phyloP scores from a whole-genome alignment of 2,797 vertebrate species.

The Psittacula derbiana region DNA sequence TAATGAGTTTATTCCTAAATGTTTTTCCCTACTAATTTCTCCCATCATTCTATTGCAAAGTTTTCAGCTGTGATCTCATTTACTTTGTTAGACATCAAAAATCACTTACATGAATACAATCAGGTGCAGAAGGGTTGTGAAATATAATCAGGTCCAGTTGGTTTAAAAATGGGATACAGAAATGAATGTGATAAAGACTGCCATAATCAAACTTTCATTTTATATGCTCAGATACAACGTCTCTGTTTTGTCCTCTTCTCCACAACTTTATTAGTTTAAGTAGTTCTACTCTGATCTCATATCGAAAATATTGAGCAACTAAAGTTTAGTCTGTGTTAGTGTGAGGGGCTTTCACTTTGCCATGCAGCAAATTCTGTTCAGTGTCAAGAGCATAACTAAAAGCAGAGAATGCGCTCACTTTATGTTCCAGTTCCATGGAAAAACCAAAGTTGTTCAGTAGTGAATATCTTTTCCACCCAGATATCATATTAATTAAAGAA shows the following conservation, averaged over 20 bases:
- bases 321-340: not conserved
- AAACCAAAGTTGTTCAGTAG: not conserved
- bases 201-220: not conserved
- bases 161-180: not conserved
- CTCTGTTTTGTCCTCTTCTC: not conserved
- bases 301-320: not conserved
- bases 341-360: not conserved
- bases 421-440: not conserved
- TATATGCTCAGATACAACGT: not conserved
- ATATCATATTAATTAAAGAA: constrained; percentile 48
- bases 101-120: not conserved
- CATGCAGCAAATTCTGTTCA: not conserved
- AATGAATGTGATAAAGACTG: not conserved
- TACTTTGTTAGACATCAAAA: not conserved
- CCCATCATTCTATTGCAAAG: not conserved
- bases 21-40: not conserved
- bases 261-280: not conserved
- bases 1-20: not conserved
- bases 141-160: not conserved
- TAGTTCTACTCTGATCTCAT: not conserved
- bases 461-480: not conserved
- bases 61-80: not conserved
- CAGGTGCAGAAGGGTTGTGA: not conserved
- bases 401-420: not conserved
- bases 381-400: not conserved